These are phyloP conservation scores for Pituophis catenifer DNA, from an alignment of 2,113 vertebrate species.

Conservation along the genomic window DNA sequence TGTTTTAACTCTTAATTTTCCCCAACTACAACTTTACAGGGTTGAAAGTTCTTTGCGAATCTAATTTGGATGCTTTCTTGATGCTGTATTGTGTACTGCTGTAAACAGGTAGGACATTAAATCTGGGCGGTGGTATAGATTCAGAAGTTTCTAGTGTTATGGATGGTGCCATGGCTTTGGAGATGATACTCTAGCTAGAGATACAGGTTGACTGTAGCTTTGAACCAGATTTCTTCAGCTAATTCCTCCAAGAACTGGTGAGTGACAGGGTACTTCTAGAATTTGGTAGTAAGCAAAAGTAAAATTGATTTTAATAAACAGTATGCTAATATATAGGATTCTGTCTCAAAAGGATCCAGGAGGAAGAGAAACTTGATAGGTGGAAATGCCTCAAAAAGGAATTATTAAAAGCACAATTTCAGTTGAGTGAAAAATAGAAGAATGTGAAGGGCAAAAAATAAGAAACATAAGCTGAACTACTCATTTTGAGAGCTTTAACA, in stretches of 20 bases:
- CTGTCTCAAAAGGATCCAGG: not conserved
- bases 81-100: not conserved
- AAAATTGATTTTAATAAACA: not conserved
- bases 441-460: not conserved
- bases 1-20: not conserved
- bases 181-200: not conserved
- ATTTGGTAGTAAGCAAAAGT: not conserved
- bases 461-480: not conserved
- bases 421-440: not conserved
- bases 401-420: not conserved
- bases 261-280: not conserved
- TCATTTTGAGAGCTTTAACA: not conserved
- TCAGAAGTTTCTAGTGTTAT: not conserved
- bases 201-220: not conserved
- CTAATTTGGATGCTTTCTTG: not conserved
- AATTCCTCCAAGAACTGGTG: not conserved
- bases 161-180: not conserved
- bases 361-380: not conserved
- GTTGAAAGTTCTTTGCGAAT: not conserved
- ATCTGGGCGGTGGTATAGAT: not conserved
- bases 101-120: not conserved
- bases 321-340: not conserved
- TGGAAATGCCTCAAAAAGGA: not conserved
- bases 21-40: not conserved
- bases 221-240: not conserved